These are phyloP conservation scores for Andrena praecox DNA, from an alignment of 2,888 invertebrate species.

Conservation along the genomic window DNA sequence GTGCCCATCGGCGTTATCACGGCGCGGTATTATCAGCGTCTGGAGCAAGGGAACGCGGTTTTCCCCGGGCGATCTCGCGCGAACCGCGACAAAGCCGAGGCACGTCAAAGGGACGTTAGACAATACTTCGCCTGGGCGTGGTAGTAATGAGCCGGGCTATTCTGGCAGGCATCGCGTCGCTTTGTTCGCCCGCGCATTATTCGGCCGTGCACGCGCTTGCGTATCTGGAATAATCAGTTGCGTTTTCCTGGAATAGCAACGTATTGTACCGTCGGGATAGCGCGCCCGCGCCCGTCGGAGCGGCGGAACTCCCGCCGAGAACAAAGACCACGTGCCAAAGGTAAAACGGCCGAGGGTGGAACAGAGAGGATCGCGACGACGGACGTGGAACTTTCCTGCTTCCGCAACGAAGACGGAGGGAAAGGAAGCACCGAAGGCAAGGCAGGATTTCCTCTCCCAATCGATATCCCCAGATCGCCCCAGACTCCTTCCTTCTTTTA, in stretches of 20 bases:
- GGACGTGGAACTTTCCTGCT: slow-evolving; percentile 58
- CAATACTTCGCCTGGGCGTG: slow-evolving; percentile 36
- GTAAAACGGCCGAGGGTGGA: slow-evolving; percentile 42
- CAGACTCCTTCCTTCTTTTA: slow-evolving; percentile 17
- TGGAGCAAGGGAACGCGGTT: background rate
- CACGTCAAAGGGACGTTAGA: slow-evolving; percentile 39
- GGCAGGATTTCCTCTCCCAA: slow-evolving; percentile 8
- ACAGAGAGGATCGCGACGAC: background rate
- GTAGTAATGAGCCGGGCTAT: slow-evolving; percentile 49
- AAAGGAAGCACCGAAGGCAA: slow-evolving; percentile 1
- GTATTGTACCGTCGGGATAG: slow-evolving; percentile 41
- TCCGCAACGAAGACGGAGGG: slow-evolving; percentile 27
- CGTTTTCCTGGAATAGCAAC: slow-evolving; percentile 54
- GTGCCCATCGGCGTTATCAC: background rate
- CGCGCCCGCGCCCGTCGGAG: slow-evolving; percentile 20
- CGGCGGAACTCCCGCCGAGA: slow-evolving; percentile 36
- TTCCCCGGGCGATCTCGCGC: slow-evolving; percentile 11
- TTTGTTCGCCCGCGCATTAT: slow-evolving; percentile 42
- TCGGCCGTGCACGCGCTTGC: slow-evolving; percentile 15
- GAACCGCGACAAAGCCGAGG: slow-evolving; percentile 25
- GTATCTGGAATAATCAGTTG: slow-evolving; percentile 62
- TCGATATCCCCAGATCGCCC: slow-evolving; percentile 48
- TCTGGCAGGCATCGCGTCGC: slow-evolving; percentile 35
- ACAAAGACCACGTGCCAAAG: slow-evolving; percentile 46
- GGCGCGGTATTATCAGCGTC: slow-evolving; percentile 2